Base-by-base conservation (phyloP, 2,888 invertebrate genomes). In the Drosophila rellima region DNA sequence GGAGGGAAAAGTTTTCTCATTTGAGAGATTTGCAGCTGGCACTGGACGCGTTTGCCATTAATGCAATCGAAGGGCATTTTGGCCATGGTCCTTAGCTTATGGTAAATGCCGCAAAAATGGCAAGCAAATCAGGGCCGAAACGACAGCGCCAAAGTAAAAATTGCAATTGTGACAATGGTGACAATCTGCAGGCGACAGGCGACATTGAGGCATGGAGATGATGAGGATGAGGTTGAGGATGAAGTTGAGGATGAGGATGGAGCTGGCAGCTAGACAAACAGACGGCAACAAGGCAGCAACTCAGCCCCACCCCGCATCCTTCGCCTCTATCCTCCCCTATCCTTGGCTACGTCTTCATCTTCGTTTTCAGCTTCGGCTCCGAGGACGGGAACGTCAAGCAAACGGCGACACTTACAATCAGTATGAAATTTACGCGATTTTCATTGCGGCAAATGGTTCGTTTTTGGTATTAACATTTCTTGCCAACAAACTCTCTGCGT, bases 371-470 rank as follows among this genome's bases (percentile, higher is more conserved):
- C 75, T 68, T 45, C 59, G 52, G 59, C 51, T 64, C 48, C 47
- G 48, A 15, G 23, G 31, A 29, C 17, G 59, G 61, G 69, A 80
- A 67, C 81, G 82, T 82, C 88, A 85, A 74, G 78, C 56, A 78
- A 76, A 84, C 79, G 84, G 84, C 89, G 78, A 88, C 86, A 85
- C 85, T 87, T 82, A 89, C 88, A 87, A 87, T 89, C 86, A 89
- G 86, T 87, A 85, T 78, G 85, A 87, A 89, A 87, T 87, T 89
- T 87, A 87, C 86, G 86, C 86, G 86, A 87, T 87, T 87, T 87
- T 87, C 89, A 87, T 89, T 87, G 86, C 82, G 82, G 86, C 85
- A 87, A 87, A 87, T 87, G 88, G 86, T 89, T 87, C 78, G 89
- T 69, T 85, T 87, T 87, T 67, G 79, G 89, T 84, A 89, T 88